Base-by-base conservation (phyloP, 2,113 vertebrate genomes). In the Engraulis encrasicolus region DNA sequence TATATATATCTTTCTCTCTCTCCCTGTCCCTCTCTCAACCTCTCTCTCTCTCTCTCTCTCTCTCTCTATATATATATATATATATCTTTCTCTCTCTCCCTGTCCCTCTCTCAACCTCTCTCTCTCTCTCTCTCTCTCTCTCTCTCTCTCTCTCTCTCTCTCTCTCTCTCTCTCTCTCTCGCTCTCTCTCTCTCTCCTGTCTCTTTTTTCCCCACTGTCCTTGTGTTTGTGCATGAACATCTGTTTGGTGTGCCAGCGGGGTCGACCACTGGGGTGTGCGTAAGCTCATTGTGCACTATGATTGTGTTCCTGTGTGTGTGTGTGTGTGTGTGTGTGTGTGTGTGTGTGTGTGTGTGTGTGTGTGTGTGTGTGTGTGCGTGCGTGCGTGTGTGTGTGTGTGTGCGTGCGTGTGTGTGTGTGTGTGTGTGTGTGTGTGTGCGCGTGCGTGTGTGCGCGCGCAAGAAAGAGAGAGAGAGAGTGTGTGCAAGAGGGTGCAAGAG, bases 341-440 rank as follows among this genome's bases (percentile, higher is more conserved):
- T 58, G 54, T 58, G 54, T 61, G 54, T 23, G 54, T 61, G 54
- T 61, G 54, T 23, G 54, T 61, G 20, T 61, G 54, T 61, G 1
- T 61, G 54, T 61, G 20, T n/a, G 52, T 5, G 54, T 61, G 54
- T 61, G 54, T 61, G n/a, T 61, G 54, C 27, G 54, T 61, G 54
- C 85, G 85, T 85, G 61, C 83, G 86, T 85, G 86, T 81, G 54
- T 54, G 23, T 38, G 38, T 78, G 31, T 37, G 82, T 79, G 79
- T 66, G 19, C 83, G 79, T 81, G 45, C 45, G 34, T 20, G 71
- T 79, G 50, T 81, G 81, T n/a, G 34, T 80, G 79, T 61, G 34
- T 77, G n/a, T 61, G 61, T 81, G 81, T 54, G 58, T 78, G 78
- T 49, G 78, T 52, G 79, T 19, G 37, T 50, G 49, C 34, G 54